These are phyloP conservation scores for Phalera bucephala DNA, from an alignment of 2,888 invertebrate genomes.

Conservation along the genomic window DNA sequence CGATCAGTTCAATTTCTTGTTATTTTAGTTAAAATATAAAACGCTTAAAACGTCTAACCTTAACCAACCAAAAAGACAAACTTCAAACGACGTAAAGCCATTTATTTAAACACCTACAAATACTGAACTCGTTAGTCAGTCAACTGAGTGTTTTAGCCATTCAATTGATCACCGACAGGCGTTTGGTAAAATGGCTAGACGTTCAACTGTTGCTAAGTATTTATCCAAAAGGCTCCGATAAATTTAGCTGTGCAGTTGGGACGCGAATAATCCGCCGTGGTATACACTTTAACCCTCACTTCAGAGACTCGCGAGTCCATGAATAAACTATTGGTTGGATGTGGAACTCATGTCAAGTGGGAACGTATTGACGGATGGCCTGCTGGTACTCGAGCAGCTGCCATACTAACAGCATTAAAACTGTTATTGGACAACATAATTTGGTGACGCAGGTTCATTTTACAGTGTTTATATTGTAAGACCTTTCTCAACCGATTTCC, in stretches of 20 bases:
- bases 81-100: too few species aligned
- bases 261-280: constrained; percentile 41
- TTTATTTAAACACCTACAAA: too few species aligned
- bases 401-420: constrained; percentile 20
- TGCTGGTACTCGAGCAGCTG: constrained; percentile 32
- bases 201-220: too few species aligned
- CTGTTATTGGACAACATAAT: background rate
- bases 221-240: too few species aligned
- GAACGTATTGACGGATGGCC: constrained; percentile 58
- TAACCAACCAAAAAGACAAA: too few species aligned
- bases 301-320: constrained; percentile 47
- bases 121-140: background rate
- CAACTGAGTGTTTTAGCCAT: too few species aligned
- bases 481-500: background rate
- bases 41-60: too few species aligned
- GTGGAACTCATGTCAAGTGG: constrained; percentile 64
- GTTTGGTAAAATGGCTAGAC: too few species aligned
- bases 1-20: too few species aligned
- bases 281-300: constrained; percentile 42
- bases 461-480: background rate
- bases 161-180: too few species aligned
- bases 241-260: constrained; percentile 11
- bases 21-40: too few species aligned
- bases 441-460: constrained; percentile 3
- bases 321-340: constrained; percentile 67